Evolutionary conservation across 1,140 invertebrate genomes (phyloP).

Genomic region (Lepidurus couesii): DNA sequence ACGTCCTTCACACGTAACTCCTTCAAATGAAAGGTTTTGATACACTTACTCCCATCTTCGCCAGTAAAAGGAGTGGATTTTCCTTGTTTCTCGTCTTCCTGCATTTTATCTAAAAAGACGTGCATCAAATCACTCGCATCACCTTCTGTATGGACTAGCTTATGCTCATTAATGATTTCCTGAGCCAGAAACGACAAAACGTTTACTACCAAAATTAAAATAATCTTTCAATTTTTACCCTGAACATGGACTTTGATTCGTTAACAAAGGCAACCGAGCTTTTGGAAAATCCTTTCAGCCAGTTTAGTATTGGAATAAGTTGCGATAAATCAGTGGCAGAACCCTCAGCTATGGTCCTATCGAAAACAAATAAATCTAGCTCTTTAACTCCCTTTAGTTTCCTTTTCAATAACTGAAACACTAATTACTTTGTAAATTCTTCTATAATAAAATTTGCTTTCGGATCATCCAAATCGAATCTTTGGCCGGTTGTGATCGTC

Average conservation of each 20-base stretch:
- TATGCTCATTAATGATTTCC: slow-evolving; percentile 16
- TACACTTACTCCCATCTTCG: neutral
- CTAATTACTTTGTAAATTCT: neutral
- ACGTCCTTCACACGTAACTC: too few relatives aligned
- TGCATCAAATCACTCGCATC: slow-evolving; percentile 24
- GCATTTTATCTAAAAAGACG: slow-evolving; percentile 22
- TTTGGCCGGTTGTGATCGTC: slow-evolving; percentile 16
- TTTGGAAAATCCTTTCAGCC: neutral
- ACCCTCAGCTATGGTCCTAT: neutral
- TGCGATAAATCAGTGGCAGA: neutral
- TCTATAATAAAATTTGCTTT: neutral
- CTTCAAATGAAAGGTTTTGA: neutral
- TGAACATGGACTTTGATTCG: neutral
- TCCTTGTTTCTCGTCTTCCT: neutral
- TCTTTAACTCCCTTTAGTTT: neutral
- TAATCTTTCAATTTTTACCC: neutral
- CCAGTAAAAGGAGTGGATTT: neutral
- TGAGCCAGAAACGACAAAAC: neutral
- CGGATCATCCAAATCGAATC: slow-evolving; percentile 24
- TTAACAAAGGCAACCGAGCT: neutral
- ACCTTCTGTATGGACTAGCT: neutral
- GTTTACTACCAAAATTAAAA: neutral
- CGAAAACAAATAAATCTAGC: neutral
- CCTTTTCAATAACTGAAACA: neutral
- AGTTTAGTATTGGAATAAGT: neutral